phyloP scores from a whole-genome alignment of 1,140 invertebrate species.

The Drosophila truncata region DNA sequence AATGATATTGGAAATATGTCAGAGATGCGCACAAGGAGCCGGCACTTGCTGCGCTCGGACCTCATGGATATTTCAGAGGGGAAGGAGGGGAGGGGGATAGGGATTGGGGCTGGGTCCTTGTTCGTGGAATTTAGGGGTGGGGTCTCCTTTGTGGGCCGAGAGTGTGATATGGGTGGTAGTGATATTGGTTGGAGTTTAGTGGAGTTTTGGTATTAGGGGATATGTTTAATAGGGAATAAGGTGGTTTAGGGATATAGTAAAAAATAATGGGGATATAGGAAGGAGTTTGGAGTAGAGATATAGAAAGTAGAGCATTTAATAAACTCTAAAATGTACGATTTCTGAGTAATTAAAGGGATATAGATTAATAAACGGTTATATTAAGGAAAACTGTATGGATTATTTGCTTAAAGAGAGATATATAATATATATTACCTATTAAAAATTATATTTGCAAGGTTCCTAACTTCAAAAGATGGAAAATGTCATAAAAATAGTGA shows the following conservation, averaged over 20 bases:
- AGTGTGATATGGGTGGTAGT: neutral
- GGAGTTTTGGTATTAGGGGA: neutral
- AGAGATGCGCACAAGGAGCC: slow-evolving; percentile 84
- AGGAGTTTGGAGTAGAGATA: neutral
- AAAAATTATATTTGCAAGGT: too few species aligned
- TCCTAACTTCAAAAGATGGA: too few species aligned
- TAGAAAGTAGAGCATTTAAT: neutral
- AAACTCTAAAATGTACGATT: neutral
- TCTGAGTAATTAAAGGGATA: neutral
- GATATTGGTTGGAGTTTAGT: neutral
- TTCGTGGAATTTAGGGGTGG: slow-evolving; percentile 1
- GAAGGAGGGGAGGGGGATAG: neutral
- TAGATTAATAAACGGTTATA: neutral
- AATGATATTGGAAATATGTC: slow-evolving; percentile 85
- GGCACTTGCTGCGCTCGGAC: slow-evolving; percentile 67
- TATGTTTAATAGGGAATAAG: neutral
- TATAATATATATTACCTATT: neutral
- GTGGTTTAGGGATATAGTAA: neutral
- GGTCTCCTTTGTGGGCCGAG: neutral
- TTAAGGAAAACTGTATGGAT: neutral
- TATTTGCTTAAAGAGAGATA: too few species aligned
- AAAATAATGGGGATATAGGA: neutral
- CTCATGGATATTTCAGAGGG: slow-evolving; percentile 27
- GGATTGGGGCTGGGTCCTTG: neutral
- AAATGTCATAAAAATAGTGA: neutral